Percentiles rank a stretch among this genome's conserved stretches.
Evolutionary conservation across 1,140 invertebrate species (phyloP).

Genomic region (Augochlora pura): DNA sequence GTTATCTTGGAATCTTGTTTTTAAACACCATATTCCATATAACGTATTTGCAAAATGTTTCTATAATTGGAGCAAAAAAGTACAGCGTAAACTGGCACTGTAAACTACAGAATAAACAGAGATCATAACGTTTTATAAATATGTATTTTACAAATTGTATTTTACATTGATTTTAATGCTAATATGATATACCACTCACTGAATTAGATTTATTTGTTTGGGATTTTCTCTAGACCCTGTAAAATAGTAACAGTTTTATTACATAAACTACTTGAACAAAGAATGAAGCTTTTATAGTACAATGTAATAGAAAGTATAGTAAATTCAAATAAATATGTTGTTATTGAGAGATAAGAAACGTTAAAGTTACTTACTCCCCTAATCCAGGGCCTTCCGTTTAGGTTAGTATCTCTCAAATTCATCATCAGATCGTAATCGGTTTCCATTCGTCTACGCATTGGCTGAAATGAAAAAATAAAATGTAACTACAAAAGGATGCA

Average conservation of each 20-base stretch:
- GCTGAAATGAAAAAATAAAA: slow-evolving; percentile 12
- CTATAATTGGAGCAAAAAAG: no score
- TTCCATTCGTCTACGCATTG: neutral
- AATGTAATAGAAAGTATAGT: neutral
- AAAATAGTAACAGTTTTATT: slow-evolving; percentile 19
- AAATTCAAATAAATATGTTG: neutral
- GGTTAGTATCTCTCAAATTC: neutral
- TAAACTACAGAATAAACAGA: no score
- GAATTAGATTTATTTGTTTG: slow-evolving; percentile 44
- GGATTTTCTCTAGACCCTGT: slow-evolving; percentile 56
- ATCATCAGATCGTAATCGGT: neutral
- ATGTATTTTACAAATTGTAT: neutral
- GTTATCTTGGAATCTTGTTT: no score
- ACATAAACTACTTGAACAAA: neutral
- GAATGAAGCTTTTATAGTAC: neutral
- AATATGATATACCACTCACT: neutral
- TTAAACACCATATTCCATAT: no score
- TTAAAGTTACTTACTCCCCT: no score
- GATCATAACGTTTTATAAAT: neutral
- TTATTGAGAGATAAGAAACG: neutral
- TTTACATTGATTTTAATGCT: slow-evolving; percentile 10
- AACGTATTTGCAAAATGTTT: no score
- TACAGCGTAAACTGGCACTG: no score
- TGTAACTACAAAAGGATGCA: neutral
- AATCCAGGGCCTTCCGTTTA: neutral